These are phyloP conservation scores for Scaptomyza cyrtandrae DNA, from an alignment of 2,888 invertebrate genomes.

Conservation along the genomic window DNA sequence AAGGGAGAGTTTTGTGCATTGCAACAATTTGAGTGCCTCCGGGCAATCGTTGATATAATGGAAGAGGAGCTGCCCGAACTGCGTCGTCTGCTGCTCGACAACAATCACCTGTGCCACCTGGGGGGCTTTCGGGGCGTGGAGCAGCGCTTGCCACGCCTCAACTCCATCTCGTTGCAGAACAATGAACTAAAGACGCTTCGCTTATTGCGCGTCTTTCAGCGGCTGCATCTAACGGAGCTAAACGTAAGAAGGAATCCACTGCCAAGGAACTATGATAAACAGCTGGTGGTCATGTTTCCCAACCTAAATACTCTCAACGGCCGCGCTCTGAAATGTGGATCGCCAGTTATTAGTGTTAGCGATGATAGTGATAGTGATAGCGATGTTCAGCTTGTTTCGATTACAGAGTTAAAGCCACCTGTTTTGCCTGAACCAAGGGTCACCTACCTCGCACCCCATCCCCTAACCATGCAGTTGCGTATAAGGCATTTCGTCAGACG, in stretches of 20 bases:
- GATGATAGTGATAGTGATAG: slow-evolving; percentile 24
- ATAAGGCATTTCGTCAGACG: slow-evolving; percentile 30
- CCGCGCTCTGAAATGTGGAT: not conserved
- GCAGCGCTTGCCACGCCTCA: slow-evolving; percentile 26
- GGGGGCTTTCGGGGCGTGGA: slow-evolving; percentile 40
- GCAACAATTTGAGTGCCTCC: slow-evolving; percentile 42
- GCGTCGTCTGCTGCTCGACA: slow-evolving; percentile 43
- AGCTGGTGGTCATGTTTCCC: slow-evolving; percentile 38
- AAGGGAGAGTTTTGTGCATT: slow-evolving; percentile 47
- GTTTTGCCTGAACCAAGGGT: slow-evolving; percentile 28
- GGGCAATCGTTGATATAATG: slow-evolving; percentile 35
- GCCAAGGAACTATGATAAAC: slow-evolving; percentile 36
- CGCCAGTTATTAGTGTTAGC: not conserved
- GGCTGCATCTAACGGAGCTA: slow-evolving; percentile 31
- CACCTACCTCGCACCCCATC: slow-evolving; percentile 23
- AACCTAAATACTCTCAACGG: slow-evolving; percentile 31
- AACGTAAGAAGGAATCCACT: slow-evolving; percentile 41
- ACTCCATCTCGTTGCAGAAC: slow-evolving; percentile 40
- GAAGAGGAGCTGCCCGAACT: slow-evolving; percentile 43
- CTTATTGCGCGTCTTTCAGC: slow-evolving; percentile 30
- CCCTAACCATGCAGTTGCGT: not conserved
- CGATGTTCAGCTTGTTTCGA: slow-evolving; percentile 45
- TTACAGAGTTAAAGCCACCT: slow-evolving; percentile 23
- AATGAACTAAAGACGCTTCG: slow-evolving; percentile 33
- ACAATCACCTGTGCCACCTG: slow-evolving; percentile 46